Evolutionary conservation across 2,113 vertebrate species (phyloP), one percentile per base, ranked within the genome.

Genomic region (Nothoprocta perdicaria): DNA sequence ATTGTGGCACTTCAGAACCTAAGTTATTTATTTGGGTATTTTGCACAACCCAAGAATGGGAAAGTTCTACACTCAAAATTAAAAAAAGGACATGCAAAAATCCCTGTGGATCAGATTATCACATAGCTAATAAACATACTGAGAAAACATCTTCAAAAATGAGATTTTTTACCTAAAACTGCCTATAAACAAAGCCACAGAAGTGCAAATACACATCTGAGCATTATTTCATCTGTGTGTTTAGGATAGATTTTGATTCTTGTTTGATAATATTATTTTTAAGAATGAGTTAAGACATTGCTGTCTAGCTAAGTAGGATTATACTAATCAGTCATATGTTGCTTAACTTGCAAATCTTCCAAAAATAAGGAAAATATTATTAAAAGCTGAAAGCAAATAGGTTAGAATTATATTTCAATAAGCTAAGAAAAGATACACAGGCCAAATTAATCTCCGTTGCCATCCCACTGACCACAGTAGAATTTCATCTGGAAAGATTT

Each of bases 361-460:
- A 96, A 95, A 95, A 93, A 88, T 79, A 95, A 93, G 73, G 76
- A 95, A 93, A 95, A 95, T 86, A 88, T 90, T 93, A 89, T 92
- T 94, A 75, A 92, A 94, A 90, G 61, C 53, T 74, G 40, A 95
- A 95, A 94, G 76, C 72, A 95, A 92, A 85, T 93, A 94, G 91
- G 89, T 89, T 63, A 86, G 65, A 90, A 86, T 94, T 95, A 61
- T 86, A 90, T 88, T 95, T 86, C 72, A 95, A 91, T 78, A 95
- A 91, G 73, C 83, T 93, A 88, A 86, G 83, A 95, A 96, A 94
- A 95, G 90, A 91, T 68, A 84, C 7, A 8, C 17, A 61, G 48
- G 94, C 90, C 94, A 95, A 94, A 95, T 95, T 90, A 88, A 75
- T 93, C 79, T 89, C 83, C 84, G 77, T 91, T 95, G 65, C 83